Evolutionary conservation across 2,888 invertebrate species (phyloP).

Genomic region (Ormyrus thymus): DNA sequence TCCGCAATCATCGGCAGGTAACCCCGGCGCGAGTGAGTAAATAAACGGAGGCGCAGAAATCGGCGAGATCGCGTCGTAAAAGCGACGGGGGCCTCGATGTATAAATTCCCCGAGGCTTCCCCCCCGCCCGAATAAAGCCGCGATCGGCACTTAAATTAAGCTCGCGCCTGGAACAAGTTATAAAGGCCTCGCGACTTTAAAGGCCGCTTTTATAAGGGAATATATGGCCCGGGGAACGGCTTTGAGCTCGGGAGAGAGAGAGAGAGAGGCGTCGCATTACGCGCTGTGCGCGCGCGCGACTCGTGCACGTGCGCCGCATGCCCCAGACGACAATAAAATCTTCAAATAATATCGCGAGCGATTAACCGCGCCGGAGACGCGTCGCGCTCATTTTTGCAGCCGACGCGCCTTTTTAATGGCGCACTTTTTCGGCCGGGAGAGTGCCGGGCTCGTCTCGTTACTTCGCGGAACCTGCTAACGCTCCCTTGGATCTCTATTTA

Average conservation of each 20-base stretch:
- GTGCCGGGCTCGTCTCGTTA: too few relatives aligned
- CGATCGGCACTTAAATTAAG: neutral
- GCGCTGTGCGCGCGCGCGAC: neutral
- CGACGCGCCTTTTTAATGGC: too few relatives aligned
- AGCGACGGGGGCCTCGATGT: too few relatives aligned
- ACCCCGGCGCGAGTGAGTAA: too few relatives aligned
- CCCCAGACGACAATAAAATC: conserved; percentile 65
- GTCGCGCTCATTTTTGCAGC: neutral
- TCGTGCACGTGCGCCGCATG: conserved; percentile 33
- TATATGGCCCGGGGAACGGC: conserved; percentile 35
- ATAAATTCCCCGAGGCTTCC: too few relatives aligned
- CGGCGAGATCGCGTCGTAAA: too few relatives aligned
- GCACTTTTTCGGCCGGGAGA: too few relatives aligned
- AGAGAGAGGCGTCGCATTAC: neutral
- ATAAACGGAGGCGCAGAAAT: too few relatives aligned
- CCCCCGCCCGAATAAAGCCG: conserved; percentile 26
- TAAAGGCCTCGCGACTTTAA: conserved; percentile 48
- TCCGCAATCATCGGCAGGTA: too few relatives aligned
- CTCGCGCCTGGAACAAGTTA: conserved; percentile 53
- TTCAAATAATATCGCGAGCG: conserved; percentile 69
- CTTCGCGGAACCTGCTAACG: too few relatives aligned
- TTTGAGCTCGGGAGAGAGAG: conserved; percentile 12
- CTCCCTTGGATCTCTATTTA: too few relatives aligned
- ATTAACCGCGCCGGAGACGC: conserved; percentile 58
- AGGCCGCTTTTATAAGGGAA: conserved; percentile 49